A percentile compares a stretch with the other conserved stretches of the same genome.
phyloP scores from a whole-genome alignment of 2,888 invertebrate species.

The Dyspetes luteomarginatus region DNA sequence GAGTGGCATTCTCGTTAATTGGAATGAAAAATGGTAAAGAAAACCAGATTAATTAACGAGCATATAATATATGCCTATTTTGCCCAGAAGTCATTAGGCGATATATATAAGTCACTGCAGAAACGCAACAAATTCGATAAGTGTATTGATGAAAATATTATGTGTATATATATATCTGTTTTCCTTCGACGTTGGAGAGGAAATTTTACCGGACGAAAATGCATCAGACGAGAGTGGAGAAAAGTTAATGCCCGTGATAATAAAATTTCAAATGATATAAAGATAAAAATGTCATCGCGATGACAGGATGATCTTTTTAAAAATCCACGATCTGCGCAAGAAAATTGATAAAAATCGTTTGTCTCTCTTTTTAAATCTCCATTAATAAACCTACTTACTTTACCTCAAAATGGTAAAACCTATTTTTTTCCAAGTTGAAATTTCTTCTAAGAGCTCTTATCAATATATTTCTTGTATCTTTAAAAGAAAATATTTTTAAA shows the following conservation, averaged over 20 bases:
- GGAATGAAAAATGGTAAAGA: background rate
- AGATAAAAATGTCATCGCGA: no score
- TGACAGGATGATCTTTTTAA: background rate
- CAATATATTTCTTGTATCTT: no score
- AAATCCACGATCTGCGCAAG: no score
- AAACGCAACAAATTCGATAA: conserved; percentile 24
- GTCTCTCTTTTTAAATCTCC: no score
- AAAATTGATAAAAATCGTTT: no score
- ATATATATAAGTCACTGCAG: background rate
- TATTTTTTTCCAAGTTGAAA: no score
- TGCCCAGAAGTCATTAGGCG: background rate
- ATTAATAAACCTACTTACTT: no score
- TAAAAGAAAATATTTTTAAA: no score
- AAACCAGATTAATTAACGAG: no score
- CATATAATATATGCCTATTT: background rate
- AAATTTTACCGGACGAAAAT: conserved; percentile 7
- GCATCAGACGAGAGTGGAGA: background rate
- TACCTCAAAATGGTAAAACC: no score
- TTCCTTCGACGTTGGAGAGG: background rate
- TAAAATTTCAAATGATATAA: background rate
- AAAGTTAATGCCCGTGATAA: background rate
- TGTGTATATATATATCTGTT: background rate
- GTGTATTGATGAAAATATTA: conserved; percentile 32
- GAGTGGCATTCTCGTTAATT: background rate
- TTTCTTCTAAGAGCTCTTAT: no score